Evolutionary conservation across 2,797 vertebrate species (phyloP).

Genomic region (Microctenopoma lineatum): DNA sequence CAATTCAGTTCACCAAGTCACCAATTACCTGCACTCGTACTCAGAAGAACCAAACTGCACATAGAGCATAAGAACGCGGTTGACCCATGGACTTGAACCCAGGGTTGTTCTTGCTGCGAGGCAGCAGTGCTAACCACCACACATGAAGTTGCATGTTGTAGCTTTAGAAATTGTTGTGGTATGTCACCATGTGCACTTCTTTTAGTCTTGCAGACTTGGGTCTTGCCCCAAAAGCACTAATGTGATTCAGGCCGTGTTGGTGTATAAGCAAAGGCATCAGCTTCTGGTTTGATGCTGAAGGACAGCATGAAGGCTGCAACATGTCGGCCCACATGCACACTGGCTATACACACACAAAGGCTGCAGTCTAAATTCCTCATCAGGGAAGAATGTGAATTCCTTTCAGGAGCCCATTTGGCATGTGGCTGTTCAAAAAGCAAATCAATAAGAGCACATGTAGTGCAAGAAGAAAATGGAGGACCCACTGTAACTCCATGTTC

Average conservation of each 20-base stretch:
- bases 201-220: background rate
- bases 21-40: too few species aligned
- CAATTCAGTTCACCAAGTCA: too few species aligned
- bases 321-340: conserved; percentile 7
- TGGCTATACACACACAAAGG: background rate
- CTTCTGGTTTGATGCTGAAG: background rate
- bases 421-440: conserved; percentile 23
- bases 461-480: conserved; percentile 33
- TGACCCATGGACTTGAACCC: too few species aligned
- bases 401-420: conserved; percentile 23
- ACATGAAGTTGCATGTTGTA: too few species aligned
- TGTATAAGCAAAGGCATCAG: background rate
- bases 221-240: background rate
- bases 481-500: background rate
- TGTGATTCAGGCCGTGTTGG: background rate
- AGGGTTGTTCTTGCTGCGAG: too few species aligned
- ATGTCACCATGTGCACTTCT: background rate
- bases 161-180: too few species aligned
- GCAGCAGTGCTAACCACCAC: too few species aligned
- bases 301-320: conserved; percentile 13
- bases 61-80: too few species aligned
- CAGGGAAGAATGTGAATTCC: conserved; percentile 17
- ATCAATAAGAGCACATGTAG: conserved; percentile 43
- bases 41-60: too few species aligned
- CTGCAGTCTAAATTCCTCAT: conserved; percentile 21